A percentile compares a stretch with the other conserved stretches of the same genome.
Conservation (phyloP, 2,888 invertebrate species). For the Parnassius orleans region DNA sequence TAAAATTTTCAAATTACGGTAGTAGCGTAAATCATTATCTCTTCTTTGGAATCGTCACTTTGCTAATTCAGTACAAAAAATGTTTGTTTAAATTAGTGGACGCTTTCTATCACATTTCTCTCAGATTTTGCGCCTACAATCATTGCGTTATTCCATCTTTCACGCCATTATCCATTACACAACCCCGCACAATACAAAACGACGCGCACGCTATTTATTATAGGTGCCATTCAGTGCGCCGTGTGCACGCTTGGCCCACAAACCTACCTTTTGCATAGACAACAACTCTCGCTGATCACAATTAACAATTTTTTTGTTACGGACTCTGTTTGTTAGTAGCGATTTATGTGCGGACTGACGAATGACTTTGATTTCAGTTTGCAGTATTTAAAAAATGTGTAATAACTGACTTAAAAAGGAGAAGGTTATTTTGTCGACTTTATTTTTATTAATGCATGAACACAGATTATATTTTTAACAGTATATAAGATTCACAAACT, state of each 20-base stretch:
- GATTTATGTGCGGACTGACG: not conserved
- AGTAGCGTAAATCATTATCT: too few species aligned
- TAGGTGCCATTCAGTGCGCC: conserved; percentile 29
- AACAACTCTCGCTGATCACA: conserved; percentile 30
- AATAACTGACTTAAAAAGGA: too few species aligned
- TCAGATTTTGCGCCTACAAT: not conserved
- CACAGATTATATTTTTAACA: too few species aligned
- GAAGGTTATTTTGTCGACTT: too few species aligned
- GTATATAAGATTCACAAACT: too few species aligned
- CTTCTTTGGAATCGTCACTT: too few species aligned
- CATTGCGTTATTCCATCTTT: conserved; percentile 24
- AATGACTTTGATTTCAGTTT: not conserved
- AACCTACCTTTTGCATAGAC: conserved; percentile 47
- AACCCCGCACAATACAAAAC: conserved; percentile 10
- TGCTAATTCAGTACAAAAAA: too few species aligned
- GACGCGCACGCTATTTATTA: conserved; percentile 8
- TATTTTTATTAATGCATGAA: too few species aligned
- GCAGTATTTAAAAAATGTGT: not conserved
- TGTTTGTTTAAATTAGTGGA: too few species aligned
- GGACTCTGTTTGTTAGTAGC: conserved; percentile 24
- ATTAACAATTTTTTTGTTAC: conserved; percentile 25
- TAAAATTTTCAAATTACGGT: too few species aligned
- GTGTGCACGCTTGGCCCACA: conserved; percentile 56
- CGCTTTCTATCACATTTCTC: not conserved
- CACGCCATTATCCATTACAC: conserved; percentile 53